A percentile compares a stretch with the other conserved stretches of the same genome.
These are phyloP conservation scores for Drosophila ambigua DNA, from an alignment of 1,140 invertebrate genomes.

Conservation along the genomic window DNA sequence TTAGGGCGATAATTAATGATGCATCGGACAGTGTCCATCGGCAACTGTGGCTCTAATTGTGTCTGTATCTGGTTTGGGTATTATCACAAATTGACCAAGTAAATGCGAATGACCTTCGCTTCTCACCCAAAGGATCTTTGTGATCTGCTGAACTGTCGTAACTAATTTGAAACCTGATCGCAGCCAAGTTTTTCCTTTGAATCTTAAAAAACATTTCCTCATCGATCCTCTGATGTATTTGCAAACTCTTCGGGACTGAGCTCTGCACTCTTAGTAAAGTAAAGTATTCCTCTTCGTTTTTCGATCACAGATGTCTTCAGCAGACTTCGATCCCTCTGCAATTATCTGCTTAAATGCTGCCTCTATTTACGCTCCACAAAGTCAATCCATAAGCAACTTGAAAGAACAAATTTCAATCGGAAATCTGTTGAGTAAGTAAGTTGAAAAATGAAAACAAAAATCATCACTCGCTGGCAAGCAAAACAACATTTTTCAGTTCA, in stretches of 20 bases:
- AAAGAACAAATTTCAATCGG: background rate
- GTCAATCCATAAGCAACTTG: background rate
- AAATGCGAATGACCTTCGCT: conserved; percentile 45
- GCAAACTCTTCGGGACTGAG: too few species aligned
- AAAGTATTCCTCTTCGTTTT: too few species aligned
- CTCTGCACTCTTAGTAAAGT: too few species aligned
- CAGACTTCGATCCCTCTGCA: too few species aligned
- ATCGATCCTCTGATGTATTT: too few species aligned
- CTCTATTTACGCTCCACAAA: too few species aligned
- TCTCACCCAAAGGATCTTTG: conserved; percentile 3
- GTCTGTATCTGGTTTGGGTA: conserved; percentile 38
- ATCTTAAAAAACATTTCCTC: too few species aligned
- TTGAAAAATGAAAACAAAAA: background rate
- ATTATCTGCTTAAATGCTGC: too few species aligned
- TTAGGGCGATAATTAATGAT: conserved; percentile 81
- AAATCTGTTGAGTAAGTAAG: background rate
- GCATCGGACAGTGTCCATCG: conserved; percentile 1
- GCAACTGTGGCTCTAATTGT: background rate
- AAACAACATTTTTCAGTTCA: conserved; percentile 11
- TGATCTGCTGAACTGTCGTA: too few species aligned
- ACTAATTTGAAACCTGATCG: too few species aligned
- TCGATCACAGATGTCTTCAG: too few species aligned
- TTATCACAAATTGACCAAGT: conserved; percentile 59
- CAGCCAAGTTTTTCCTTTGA: too few species aligned
- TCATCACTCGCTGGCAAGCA: background rate